Evolutionary conservation across 2,888 invertebrate genomes (phyloP).

Genomic region (Acanthosepion lycidas): DNA sequence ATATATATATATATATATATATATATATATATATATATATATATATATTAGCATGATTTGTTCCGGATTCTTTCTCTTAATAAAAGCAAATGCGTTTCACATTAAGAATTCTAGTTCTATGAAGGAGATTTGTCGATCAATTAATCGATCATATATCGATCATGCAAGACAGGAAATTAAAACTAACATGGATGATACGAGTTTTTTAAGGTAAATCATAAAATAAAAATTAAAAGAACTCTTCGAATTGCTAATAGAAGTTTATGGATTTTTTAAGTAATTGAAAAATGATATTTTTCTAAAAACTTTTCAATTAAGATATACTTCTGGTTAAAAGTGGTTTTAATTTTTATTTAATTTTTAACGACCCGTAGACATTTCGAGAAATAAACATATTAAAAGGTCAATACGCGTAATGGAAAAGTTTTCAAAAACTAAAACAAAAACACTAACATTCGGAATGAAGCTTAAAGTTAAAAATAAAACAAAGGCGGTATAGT

Average conservation of each 20-base stretch:
- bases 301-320: conserved; percentile 21
- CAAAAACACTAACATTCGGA: not conserved
- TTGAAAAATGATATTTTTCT: conserved; percentile 33
- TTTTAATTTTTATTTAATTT: not conserved
- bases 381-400: not conserved
- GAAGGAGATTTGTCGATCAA: not conserved
- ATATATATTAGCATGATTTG: not conserved
- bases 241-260: not conserved
- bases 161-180: not conserved
- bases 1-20: no score
- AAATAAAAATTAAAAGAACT: not conserved
- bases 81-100: not conserved
- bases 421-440: not conserved
- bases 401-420: not conserved
- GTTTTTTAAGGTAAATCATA: not conserved
- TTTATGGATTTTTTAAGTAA: not conserved
- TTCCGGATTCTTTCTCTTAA: not conserved
- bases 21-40: no score
- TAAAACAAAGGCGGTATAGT: not conserved
- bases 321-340: not conserved
- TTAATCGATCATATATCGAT: not conserved
- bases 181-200: not conserved
- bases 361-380: not conserved
- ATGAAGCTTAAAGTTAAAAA: not conserved
- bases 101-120: not conserved